These are phyloP conservation scores for Heterohyrax brucei DNA, from an alignment of 2,797 vertebrate genomes.

Conservation along the genomic window DNA sequence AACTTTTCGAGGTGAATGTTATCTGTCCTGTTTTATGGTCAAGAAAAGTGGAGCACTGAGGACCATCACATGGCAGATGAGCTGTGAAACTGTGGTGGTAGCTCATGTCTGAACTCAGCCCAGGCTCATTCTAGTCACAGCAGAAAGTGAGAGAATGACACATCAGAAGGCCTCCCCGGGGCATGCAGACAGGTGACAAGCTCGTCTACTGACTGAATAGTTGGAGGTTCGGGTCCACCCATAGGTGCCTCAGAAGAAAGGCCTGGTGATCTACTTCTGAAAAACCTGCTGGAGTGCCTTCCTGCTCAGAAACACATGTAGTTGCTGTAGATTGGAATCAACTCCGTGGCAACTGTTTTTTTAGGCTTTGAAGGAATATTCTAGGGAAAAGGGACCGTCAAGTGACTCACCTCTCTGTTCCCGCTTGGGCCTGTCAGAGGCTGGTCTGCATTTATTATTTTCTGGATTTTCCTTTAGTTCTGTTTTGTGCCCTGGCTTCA, in stretches of 20 bases:
- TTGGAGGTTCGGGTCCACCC: neutral
- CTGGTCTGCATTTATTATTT: neutral
- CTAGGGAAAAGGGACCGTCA: neutral
- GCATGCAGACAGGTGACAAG: no score
- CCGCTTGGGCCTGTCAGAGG: neutral
- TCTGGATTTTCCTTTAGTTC: neutral
- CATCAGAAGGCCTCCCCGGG: neutral
- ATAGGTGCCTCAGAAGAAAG: neutral
- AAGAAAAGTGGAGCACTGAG: neutral
- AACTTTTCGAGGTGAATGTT: accelerated
- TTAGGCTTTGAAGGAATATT: conserved; percentile 22
- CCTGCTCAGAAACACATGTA: neutral
- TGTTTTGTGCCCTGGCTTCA: neutral
- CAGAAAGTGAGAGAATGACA: conserved; percentile 7
- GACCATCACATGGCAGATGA: neutral
- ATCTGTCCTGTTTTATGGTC: neutral
- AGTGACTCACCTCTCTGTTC: neutral
- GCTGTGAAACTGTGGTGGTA: neutral
- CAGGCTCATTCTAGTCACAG: neutral
- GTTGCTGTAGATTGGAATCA: neutral
- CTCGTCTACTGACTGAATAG: no score
- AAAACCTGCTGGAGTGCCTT: neutral
- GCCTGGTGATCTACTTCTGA: neutral
- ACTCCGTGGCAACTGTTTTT: neutral
- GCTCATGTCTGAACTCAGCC: neutral